A percentile compares a stretch with the other conserved stretches of the same genome.
phyloP scores from a whole-genome alignment of 2,797 vertebrate genomes.

The Ceryle rudis region DNA sequence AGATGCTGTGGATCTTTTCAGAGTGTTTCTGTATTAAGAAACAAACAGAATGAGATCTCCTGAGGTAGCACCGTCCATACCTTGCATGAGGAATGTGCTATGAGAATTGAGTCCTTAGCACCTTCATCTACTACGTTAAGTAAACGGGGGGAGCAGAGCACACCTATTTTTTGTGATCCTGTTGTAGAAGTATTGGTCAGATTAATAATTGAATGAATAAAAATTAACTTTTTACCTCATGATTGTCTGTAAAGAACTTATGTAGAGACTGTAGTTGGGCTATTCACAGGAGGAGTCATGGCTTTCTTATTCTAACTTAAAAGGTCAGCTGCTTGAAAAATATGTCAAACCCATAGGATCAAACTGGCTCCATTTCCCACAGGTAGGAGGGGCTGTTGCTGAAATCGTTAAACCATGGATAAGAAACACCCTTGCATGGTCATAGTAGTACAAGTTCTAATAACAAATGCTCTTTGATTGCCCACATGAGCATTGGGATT shows the following conservation, averaged over 20 bases:
- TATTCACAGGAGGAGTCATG: neutral
- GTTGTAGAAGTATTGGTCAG: neutral
- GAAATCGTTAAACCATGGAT: neutral
- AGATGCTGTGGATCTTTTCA: neutral
- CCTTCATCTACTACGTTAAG: fast-evolving
- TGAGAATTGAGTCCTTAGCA: neutral
- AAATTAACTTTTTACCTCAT: neutral
- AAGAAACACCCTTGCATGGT: neutral
- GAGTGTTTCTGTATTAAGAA: neutral
- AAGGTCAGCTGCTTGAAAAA: neutral
- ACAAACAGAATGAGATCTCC: neutral
- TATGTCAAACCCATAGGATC: neutral
- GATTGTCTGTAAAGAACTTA: neutral
- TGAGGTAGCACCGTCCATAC: neutral
- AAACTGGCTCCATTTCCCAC: neutral
- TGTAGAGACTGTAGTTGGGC: neutral
- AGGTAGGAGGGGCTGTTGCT: neutral
- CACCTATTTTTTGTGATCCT: neutral
- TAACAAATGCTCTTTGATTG: neutral
- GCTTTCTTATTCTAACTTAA: neutral
- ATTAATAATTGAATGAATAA: neutral
- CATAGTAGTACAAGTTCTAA: neutral
- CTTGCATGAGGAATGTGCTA: neutral
- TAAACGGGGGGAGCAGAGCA: neutral
- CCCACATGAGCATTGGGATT: neutral